Percentiles rank a stretch among this genome's conserved stretches.
These are phyloP conservation scores for Patella depressa DNA, from an alignment of 2,888 invertebrate genomes.

Conservation along the genomic window DNA sequence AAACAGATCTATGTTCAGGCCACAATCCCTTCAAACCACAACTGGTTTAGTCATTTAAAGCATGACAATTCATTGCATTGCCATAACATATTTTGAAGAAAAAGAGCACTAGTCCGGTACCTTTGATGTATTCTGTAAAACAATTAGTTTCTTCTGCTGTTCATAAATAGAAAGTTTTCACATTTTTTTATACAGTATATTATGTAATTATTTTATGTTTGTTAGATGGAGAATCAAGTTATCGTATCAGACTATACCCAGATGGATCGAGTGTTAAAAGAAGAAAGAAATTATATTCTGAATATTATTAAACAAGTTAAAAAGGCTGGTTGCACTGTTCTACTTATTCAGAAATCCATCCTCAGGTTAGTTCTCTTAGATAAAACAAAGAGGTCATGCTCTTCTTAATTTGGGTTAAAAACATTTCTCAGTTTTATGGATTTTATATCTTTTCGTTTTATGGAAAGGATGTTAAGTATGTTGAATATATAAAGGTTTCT, in stretches of 20 bases:
- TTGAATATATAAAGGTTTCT: too few species aligned
- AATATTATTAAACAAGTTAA: conserved; percentile 99
- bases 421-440: neutral
- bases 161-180: neutral
- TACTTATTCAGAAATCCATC: conserved; percentile 89
- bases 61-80: too few species aligned
- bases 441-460: too few species aligned
- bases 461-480: too few species aligned
- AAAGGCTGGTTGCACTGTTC: conserved; percentile 96
- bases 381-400: neutral
- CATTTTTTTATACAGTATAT: neutral
- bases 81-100: too few species aligned
- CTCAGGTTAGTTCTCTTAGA: conserved; percentile 75
- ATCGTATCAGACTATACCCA: conserved; percentile 99
- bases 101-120: too few species aligned
- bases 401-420: too few species aligned
- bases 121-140: too few species aligned
- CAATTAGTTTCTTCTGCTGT: neutral
- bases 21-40: too few species aligned
- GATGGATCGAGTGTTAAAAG: conserved; percentile 98
- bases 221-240: conserved; percentile 73
- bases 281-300: conserved; percentile 96
- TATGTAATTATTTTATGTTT: conserved; percentile 9
- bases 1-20: too few species aligned
- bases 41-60: too few species aligned